Conservation (phyloP, 2,113 vertebrate genomes). For the Orycteropus afer region DNA sequence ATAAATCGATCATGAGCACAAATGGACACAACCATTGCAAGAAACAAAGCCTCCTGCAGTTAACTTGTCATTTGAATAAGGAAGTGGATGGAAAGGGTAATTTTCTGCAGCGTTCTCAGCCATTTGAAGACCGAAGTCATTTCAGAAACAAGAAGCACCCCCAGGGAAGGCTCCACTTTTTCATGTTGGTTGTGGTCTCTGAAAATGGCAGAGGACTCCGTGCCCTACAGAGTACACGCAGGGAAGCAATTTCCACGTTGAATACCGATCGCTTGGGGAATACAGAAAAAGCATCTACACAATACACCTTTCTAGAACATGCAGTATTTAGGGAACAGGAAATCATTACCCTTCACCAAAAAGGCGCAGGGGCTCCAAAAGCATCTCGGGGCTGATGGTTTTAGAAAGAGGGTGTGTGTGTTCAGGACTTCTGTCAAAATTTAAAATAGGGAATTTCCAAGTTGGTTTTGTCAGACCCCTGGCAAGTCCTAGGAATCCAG, state of each 20-base stretch:
- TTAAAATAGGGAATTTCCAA: conserved; percentile 27
- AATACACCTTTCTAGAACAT: conserved; percentile 40
- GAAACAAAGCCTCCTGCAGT: conserved; percentile 47
- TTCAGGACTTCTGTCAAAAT: background rate
- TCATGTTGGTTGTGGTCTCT: background rate
- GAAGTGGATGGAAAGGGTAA: background rate
- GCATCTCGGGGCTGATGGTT: conserved; percentile 29
- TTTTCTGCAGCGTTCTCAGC: conserved; percentile 38
- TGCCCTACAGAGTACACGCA: background rate
- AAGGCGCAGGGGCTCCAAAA: conserved; percentile 48
- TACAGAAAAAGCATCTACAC: conserved; percentile 35
- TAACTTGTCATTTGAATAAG: conserved; percentile 58
- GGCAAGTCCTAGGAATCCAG: background rate
- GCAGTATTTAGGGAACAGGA: conserved; percentile 45
- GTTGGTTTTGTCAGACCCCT: conserved; percentile 45
- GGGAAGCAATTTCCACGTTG: conserved; percentile 30
- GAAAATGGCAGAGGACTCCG: background rate
- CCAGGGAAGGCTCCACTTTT: background rate
- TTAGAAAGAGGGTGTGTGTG: conserved; percentile 31
- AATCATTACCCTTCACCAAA: conserved; percentile 22
- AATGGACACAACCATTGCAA: conserved; percentile 27
- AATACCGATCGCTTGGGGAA: conserved; percentile 13
- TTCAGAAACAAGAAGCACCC: background rate
- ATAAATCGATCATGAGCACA: conserved; percentile 32
- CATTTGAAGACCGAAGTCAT: conserved; percentile 49